phyloP scores from a whole-genome alignment of 2,888 invertebrate genomes.

The Tetragonisca angustula region DNA sequence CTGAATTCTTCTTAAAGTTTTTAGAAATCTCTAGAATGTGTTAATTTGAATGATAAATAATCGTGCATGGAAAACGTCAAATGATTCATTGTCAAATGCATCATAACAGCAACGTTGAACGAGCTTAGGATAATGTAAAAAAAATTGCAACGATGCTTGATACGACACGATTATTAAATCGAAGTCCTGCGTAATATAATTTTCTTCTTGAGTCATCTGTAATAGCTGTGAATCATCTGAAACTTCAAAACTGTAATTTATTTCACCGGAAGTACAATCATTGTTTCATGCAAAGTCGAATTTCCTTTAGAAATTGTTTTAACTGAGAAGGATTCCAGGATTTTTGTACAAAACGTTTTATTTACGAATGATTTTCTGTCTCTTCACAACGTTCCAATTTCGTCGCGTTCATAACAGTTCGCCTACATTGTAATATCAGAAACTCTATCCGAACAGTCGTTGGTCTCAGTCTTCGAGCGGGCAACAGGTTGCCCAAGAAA shows the following conservation, averaged over 20 bases:
- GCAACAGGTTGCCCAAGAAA: conserved; percentile 13
- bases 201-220: conserved; percentile 39
- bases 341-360: background rate
- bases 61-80: background rate
- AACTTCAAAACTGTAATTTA: conserved; percentile 28
- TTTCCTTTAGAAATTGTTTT: background rate
- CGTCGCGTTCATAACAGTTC: background rate
- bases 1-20: no score
- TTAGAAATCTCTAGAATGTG: background rate
- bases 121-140: background rate
- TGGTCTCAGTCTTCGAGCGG: conserved; percentile 5
- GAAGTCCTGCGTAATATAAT: background rate
- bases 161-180: conserved; percentile 4
- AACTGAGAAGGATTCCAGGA: background rate
- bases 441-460: background rate
- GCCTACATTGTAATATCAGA: conserved; percentile 43
- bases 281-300: background rate
- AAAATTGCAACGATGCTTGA: background rate
- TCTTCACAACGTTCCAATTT: background rate
- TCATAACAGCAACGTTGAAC: background rate
- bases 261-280: conserved; percentile 2
- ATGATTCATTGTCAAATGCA: conserved; percentile 10
- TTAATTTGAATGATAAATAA: background rate
- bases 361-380: background rate
- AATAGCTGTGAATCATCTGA: conserved; percentile 40